Evolutionary conservation across 2,113 vertebrate species (phyloP), one percentile per base, ranked within the genome.

Genomic region (Oreochromis tanganicae): DNA sequence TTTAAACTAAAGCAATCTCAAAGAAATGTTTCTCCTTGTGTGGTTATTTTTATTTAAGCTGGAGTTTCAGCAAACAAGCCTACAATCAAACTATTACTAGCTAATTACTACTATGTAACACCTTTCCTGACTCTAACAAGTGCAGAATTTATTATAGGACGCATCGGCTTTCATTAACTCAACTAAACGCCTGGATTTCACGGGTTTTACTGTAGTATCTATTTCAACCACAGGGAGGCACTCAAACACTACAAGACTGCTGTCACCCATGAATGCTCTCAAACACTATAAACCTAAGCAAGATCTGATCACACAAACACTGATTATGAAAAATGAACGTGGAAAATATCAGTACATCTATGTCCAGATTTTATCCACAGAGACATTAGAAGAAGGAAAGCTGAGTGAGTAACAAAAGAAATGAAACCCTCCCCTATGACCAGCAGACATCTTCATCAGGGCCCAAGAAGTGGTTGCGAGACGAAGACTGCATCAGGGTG

Each of bases 201-300:
- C 9, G 6, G 27, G 6, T 4, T 29, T 55, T 17, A 36, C 34
- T 94, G 90, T 86, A 91, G 78, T 94, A 34, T 10, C 9, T 19
- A 17, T 59, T 86, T 85, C 27, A 9, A 32, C 92, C 95, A 95
- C 94, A 78, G 57, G 24, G 90, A 63, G 94, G 94, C 80, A 78
- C 87, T 92, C 87, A 84, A 90, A 93, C 83, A 90, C 93, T 24
- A 17, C 34, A 52, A 50, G n/a, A 79, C 13, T 56, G 41, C 57
- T 46, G 14, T 9, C 66, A 38, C 7, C 21, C 50, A 52, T 24
- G 29, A 32, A 7, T 1, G 5, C 80, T 27, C 29, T 46, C 3
- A n/a, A 32, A 71, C 59, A 34, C 41, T 32, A 19, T 21, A 14
- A 87, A 5, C 32, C 24, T 17, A 38, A 79, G 56, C 68, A 87